Evolutionary conservation across 2,888 invertebrate species (phyloP).

Genomic region (Oxytorus armatus): DNA sequence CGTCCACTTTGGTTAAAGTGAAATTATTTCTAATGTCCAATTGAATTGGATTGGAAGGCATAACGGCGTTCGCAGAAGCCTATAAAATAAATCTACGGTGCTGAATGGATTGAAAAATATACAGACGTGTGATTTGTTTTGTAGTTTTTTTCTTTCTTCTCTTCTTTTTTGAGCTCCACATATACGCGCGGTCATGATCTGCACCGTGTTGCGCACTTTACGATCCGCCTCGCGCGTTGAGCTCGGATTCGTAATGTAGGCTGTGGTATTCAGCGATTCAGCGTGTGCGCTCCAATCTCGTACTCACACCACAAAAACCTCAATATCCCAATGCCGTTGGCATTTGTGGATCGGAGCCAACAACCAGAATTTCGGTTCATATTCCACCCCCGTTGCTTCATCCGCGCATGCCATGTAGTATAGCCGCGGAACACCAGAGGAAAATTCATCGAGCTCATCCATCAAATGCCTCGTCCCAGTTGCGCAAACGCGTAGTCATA

Average conservation of each 20-base stretch:
- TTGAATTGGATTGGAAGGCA: slow-evolving; percentile 31
- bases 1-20: slow-evolving; percentile 10
- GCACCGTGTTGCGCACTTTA: slow-evolving; percentile 63
- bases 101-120: slow-evolving; percentile 20
- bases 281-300: slow-evolving; percentile 28
- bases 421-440: slow-evolving; percentile 50
- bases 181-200: slow-evolving; percentile 25
- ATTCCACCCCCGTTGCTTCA: slow-evolving; percentile 42
- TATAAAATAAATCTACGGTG: slow-evolving; percentile 15
- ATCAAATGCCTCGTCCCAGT: slow-evolving; percentile 64
- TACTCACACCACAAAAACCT: slow-evolving; percentile 13
- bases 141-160: slow-evolving; percentile 4
- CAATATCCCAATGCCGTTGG: slow-evolving; percentile 35
- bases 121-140: slow-evolving; percentile 3
- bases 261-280: slow-evolving; percentile 37
- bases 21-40: slow-evolving; percentile 54
- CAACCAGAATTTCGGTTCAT: slow-evolving; percentile 62
- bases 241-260: slow-evolving; percentile 16
- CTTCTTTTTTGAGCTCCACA: slow-evolving; percentile 18
- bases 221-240: slow-evolving; percentile 25
- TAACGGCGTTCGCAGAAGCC: slow-evolving; percentile 47
- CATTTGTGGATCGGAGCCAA: slow-evolving; percentile 64
- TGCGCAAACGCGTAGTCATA: slow-evolving; percentile 46
- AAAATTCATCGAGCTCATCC: slow-evolving; percentile 73
- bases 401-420: slow-evolving; percentile 23